phyloP scores from a whole-genome alignment of 2,797 vertebrate species.

The Labroides dimidiatus region DNA sequence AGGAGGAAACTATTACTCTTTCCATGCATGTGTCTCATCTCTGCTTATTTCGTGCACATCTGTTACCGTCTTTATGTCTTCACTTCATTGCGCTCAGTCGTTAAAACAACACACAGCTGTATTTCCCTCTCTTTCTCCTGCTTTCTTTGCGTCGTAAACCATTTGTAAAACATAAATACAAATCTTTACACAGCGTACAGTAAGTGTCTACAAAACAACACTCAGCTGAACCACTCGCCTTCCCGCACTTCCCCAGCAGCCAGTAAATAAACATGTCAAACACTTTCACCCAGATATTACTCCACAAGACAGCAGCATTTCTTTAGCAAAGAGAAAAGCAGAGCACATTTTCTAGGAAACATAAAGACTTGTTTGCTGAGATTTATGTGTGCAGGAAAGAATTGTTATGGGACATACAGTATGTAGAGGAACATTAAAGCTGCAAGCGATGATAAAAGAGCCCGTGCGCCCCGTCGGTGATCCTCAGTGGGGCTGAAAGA shows the following conservation, averaged over 20 bases:
- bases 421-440: slow-evolving; percentile 53
- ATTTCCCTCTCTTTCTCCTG: slow-evolving; percentile 13
- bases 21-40: not conserved
- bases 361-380: slow-evolving; percentile 34
- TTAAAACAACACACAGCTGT: slow-evolving; percentile 8
- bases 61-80: not conserved
- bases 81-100: not conserved
- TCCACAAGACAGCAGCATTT: slow-evolving; percentile 46
- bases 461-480: too few relatives aligned
- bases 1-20: not conserved
- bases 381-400: slow-evolving; percentile 45
- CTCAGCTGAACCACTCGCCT: slow-evolving; percentile 26
- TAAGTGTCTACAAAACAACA: not conserved
- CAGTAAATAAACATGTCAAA: slow-evolving; percentile 54
- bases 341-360: slow-evolving; percentile 30
- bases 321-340: slow-evolving; percentile 32
- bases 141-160: slow-evolving; percentile 21
- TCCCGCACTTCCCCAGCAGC: slow-evolving; percentile 23
- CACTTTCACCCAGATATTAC: slow-evolving; percentile 47
- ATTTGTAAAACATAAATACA: slow-evolving; percentile 18
- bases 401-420: slow-evolving; percentile 22
- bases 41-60: slow-evolving; percentile 6
- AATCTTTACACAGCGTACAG: slow-evolving; percentile 23
- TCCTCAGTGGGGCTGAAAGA: too few relatives aligned
- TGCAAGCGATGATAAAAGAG: too few relatives aligned